phyloP scores from a whole-genome alignment of 2,113 vertebrate genomes.

The Chamaea fasciata region DNA sequence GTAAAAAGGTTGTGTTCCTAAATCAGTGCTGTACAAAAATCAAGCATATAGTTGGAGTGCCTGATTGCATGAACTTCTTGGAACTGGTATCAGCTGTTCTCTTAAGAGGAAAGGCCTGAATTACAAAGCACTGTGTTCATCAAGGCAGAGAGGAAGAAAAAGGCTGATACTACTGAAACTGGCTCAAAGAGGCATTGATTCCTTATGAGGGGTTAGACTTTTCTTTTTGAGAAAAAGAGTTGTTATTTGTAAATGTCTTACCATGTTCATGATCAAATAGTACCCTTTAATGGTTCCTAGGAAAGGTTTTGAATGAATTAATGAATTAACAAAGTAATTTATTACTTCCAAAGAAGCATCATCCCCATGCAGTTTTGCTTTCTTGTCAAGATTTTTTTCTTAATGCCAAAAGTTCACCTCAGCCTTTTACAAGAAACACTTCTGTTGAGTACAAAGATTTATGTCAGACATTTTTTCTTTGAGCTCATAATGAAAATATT shows the following conservation, averaged over 20 bases:
- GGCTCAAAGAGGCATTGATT: neutral
- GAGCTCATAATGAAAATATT: neutral
- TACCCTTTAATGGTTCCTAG: neutral
- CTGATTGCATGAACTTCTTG: neutral
- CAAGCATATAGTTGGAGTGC: neutral
- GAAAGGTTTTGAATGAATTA: neutral
- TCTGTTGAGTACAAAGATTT: neutral
- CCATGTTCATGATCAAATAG: neutral
- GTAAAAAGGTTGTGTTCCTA: neutral
- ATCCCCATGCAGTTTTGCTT: neutral
- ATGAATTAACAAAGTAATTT: neutral
- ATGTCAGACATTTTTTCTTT: neutral
- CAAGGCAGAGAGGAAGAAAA: neutral
- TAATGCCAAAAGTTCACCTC: neutral
- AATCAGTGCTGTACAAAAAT: neutral
- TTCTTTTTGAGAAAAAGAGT: neutral
- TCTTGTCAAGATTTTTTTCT: neutral
- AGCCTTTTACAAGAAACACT: neutral
- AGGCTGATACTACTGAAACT: neutral
- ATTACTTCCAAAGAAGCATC: neutral
- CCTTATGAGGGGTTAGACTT: rapidly evolving
- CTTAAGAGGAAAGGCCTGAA: neutral
- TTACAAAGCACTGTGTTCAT: neutral
- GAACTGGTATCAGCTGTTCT: neutral
- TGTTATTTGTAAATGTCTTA: neutral